Evolutionary conservation across 2,888 invertebrate species (phyloP).

Genomic region (Ryuthela nishihirai): DNA sequence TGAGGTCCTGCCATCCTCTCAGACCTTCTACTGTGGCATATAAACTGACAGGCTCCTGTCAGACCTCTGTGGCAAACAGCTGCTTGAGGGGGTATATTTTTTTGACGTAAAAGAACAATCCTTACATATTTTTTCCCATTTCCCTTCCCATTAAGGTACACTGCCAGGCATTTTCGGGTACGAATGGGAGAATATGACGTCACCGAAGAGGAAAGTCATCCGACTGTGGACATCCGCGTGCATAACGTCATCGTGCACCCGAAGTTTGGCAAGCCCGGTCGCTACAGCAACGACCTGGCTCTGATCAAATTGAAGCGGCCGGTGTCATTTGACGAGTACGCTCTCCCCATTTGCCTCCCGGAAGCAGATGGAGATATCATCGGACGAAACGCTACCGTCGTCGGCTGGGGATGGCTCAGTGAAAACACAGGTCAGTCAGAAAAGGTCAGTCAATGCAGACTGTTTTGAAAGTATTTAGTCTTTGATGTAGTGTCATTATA

Average conservation of each 20-base stretch:
- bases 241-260: conserved; percentile 60
- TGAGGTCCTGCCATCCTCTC: too few relatives aligned
- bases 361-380: conserved; percentile 49
- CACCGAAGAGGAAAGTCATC: conserved; percentile 52
- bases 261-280: conserved; percentile 21
- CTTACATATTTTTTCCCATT: not conserved
- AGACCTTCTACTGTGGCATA: too few relatives aligned
- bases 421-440: conserved; percentile 58
- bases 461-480: too few relatives aligned
- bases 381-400: conserved; percentile 64
- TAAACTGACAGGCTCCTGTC: too few relatives aligned
- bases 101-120: too few relatives aligned
- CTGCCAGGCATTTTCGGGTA: conserved; percentile 26
- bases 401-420: conserved; percentile 83
- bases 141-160: conserved; percentile 8
- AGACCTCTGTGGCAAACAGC: too few relatives aligned
- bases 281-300: conserved; percentile 60
- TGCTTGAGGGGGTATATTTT: too few relatives aligned
- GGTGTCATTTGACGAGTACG: conserved; percentile 64
- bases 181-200: conserved; percentile 66
- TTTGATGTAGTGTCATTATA: too few relatives aligned
- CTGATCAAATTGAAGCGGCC: conserved; percentile 63
- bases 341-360: conserved; percentile 75
- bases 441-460: too few relatives aligned
- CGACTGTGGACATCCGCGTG: conserved; percentile 54